Evolutionary conservation across 1,140 invertebrate genomes (phyloP), one percentile per base, ranked within the genome.

Genomic region (Philaenus spumarius): DNA sequence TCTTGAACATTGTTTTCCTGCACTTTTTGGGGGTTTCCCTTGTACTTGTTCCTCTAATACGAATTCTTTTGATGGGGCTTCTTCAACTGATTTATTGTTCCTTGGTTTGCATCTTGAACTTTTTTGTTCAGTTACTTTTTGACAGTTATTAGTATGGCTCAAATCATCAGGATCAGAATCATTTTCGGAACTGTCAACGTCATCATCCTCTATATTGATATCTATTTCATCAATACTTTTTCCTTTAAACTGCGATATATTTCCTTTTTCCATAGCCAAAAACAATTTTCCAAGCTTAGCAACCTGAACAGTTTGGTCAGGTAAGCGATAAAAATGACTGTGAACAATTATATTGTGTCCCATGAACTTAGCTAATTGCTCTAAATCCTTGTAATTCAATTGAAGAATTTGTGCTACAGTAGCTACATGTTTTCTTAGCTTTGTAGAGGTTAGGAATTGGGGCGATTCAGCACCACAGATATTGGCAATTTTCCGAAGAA

Each of bases 211-310:
- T 37, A 37, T 37, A 7, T n/a, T 9, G 20, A 43, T 15, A 43
- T n/a, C 20, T 5, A 43, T 43, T 5, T 43, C 40, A 43, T 43
- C 40, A 43, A 43, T 43, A 19, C 40, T n/a, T 15, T 43, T 43
- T 6, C 26, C 50, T 35, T 34, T 52, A 12, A 30, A 52, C 6
- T 52, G 14, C 15, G 2, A 7, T 9, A 52, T 52, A n/a, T 26
- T 11, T 11, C 50, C 50, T 12, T 26, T 26, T 12, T 52, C 30
- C 12, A 52, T n/a, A n/a, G 50, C 26, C 9, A 11, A 5, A 12
- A 52, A 15, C 15, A 52, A 2, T 52, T 35, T 52, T 9, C 23
- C n/a, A 15, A 52, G 50, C 20, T 15, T 52, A n/a, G 50, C 22
- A 9, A 19, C 20, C 15, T 52, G 50, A 5, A 34, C 26, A 52